Percentiles rank a stretch among this genome's conserved stretches.
phyloP scores from a whole-genome alignment of 2,113 vertebrate species.

The Anolis carolinensis region DNA sequence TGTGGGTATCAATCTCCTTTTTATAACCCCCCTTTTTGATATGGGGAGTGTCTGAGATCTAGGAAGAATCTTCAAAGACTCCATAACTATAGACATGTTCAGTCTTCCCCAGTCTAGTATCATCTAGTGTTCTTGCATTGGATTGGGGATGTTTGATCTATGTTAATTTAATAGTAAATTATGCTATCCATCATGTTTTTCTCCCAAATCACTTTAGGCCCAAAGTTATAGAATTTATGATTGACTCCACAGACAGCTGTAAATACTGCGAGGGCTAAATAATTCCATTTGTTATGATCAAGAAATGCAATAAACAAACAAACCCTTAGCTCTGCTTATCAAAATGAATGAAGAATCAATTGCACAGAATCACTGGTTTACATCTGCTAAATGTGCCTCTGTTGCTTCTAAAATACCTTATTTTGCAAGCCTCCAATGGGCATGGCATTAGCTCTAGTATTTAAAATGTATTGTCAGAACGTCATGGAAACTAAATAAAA shows the following conservation, averaged over 20 bases:
- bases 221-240: not conserved
- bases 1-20: too few relatives aligned
- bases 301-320: not conserved
- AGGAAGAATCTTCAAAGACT: too few relatives aligned
- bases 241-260: not conserved
- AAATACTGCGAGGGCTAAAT: not conserved
- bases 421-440: not conserved
- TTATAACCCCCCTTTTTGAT: too few relatives aligned
- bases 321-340: not conserved
- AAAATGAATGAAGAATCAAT: not conserved
- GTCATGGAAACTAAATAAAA: conserved; percentile 19
- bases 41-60: too few relatives aligned
- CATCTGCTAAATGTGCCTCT: not conserved
- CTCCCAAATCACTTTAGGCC: not conserved
- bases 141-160: not conserved
- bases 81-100: not conserved
- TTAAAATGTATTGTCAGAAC: not conserved
- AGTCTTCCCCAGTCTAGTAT: not conserved
- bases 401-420: not conserved
- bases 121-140: not conserved
- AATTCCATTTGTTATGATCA: not conserved
- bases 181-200: not conserved
- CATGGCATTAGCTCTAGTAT: not conserved
- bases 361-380: not conserved
- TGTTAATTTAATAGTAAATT: not conserved